Evolutionary conservation across 2,113 vertebrate species (phyloP), one percentile per base, ranked within the genome.

Genomic region (Camarhynchus parvulus): DNA sequence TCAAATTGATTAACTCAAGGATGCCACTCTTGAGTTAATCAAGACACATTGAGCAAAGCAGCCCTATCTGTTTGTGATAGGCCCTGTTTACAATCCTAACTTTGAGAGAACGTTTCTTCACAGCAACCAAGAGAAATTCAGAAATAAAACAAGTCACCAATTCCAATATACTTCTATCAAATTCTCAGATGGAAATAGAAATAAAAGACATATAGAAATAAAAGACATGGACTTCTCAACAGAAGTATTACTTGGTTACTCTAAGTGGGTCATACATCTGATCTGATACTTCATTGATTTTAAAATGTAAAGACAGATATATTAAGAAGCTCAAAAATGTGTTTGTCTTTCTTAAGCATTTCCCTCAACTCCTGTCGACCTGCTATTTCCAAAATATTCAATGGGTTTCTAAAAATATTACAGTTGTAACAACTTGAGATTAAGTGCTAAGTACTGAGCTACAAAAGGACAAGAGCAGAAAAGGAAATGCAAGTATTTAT

Each of bases 1-100:
- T 97, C 55, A 35, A 74, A 72, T 23, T 84, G 91, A 92, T 95
- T 94, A 94, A 82, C 83, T 93, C 53, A 81, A 80, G 39, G 50
- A 86, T 80, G 88, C 67, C 77, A 77, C 39, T 87, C 56, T 62
- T 14, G 41, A 94, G 80, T 75, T 81, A 81, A 77, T 74, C 76
- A 52, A 68, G 87, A 47, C 64, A 90, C 46, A 11, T 1, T 44
- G 52, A 91, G 56, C 0, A 0, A 87, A 53, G 37, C 52, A 16
- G 0, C 49, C 33, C 61, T 58, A 67, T 47, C 68, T 89, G 31
- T 75, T 82, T 82, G 82, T 63, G n/a, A 64, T 27, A 62, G 70
- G 72, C 63, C 41, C 59, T 49, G 50, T 35, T 92, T 59, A 67
- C 61, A 63, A 28, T 59, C 58, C 52, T 66, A 10, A 85, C 82